Conservation (phyloP, 2,888 invertebrate species). For the Acanthococcus lagerstroemiae region DNA sequence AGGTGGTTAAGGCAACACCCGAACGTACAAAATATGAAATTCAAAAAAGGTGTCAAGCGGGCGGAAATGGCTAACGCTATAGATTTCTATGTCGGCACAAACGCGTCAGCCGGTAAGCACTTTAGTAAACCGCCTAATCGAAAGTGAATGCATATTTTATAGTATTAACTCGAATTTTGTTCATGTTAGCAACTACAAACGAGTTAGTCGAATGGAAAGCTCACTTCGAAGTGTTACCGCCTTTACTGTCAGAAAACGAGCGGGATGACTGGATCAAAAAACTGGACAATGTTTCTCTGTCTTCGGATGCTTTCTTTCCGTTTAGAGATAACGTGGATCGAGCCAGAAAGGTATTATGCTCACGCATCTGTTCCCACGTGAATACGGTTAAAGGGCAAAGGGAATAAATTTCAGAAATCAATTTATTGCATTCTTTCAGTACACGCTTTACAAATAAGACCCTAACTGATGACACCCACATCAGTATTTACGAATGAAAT, state of each 20-base stretch:
- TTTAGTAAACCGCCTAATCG: background rate
- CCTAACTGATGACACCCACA: too few relatives aligned
- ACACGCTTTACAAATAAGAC: background rate
- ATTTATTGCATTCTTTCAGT: slow-evolving; percentile 1
- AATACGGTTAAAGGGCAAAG: too few relatives aligned
- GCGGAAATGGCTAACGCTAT: slow-evolving; percentile 91
- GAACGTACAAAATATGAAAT: slow-evolving; percentile 67
- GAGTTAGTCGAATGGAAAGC: slow-evolving; percentile 49
- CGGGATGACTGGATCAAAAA: slow-evolving; percentile 57
- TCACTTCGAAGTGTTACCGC: slow-evolving; percentile 64
- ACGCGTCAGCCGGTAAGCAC: slow-evolving; percentile 54
- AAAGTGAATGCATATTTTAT: background rate
- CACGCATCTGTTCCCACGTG: too few relatives aligned
- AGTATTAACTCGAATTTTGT: background rate
- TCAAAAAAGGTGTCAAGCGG: slow-evolving; percentile 73
- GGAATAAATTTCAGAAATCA: too few relatives aligned
- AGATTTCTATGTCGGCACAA: slow-evolving; percentile 86
- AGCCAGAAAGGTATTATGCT: slow-evolving; percentile 74
- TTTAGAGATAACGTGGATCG: slow-evolving; percentile 95
- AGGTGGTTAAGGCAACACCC: slow-evolving; percentile 93
- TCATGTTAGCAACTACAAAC: background rate
- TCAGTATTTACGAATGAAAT: too few relatives aligned
- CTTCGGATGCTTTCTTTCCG: slow-evolving; percentile 97
- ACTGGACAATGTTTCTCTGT: slow-evolving; percentile 69
- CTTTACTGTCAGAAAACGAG: slow-evolving; percentile 57